Conservation (phyloP, 2,888 invertebrate genomes). For the Drosophila pseudotalamancana region DNA sequence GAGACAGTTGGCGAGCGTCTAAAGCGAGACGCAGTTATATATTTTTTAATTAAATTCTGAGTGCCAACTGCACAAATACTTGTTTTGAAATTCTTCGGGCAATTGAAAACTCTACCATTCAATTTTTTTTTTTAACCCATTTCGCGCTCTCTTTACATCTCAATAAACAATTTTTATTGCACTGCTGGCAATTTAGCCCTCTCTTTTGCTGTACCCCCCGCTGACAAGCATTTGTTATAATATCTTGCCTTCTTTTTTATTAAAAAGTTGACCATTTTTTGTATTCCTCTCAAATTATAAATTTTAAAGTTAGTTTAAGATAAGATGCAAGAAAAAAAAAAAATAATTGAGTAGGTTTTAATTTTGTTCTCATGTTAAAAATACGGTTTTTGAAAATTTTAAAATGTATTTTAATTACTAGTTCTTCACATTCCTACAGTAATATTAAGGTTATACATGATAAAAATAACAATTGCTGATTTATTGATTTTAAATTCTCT, state of each 20-base stretch:
- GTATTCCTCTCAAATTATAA: not conserved
- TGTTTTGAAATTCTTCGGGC: slow-evolving; percentile 33
- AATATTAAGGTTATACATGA: not conserved
- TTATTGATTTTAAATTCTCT: no score
- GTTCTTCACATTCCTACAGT: no score
- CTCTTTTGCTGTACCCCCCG: not conserved
- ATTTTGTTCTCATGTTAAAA: no score
- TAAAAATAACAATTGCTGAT: not conserved
- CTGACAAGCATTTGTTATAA: slow-evolving; percentile 30
- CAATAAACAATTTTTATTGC: slow-evolving; percentile 60
- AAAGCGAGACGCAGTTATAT: not conserved
- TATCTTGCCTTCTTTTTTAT: slow-evolving; percentile 10
- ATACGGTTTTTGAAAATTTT: no score
- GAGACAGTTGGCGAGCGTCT: not conserved
- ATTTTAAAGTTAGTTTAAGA: not conserved
- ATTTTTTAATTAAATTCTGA: slow-evolving; percentile 60
- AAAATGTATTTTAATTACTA: not conserved
- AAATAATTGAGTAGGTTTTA: not conserved
- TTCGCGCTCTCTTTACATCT: slow-evolving; percentile 42
- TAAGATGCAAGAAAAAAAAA: no score
- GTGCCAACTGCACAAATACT: slow-evolving; percentile 56
- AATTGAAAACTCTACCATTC: slow-evolving; percentile 16
- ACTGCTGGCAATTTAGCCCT: slow-evolving; percentile 9
- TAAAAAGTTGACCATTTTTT: not conserved
- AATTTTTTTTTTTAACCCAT: not conserved